These are phyloP conservation scores for Lagopus muta DNA, from an alignment of 2,113 vertebrate species.

Conservation along the genomic window DNA sequence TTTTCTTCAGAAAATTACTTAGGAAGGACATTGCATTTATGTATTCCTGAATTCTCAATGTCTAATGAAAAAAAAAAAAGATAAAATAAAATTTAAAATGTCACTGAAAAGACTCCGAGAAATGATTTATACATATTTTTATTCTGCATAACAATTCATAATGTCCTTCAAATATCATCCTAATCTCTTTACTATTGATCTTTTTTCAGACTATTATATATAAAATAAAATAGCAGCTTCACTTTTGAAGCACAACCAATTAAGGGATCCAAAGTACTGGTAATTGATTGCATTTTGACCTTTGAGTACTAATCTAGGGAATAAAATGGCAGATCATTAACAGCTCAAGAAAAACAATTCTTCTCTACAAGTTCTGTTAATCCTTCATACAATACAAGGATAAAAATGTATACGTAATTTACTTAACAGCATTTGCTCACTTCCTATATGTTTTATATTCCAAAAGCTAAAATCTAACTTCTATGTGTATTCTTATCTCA, in stretches of 20 bases:
- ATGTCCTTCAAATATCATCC: neutral
- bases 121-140: neutral
- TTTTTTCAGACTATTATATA: neutral
- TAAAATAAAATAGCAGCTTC: slow-evolving; percentile 48
- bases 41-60: neutral
- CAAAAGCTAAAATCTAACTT: neutral
- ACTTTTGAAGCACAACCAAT: slow-evolving; percentile 67
- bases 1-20: neutral
- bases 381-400: neutral
- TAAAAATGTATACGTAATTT: slow-evolving; percentile 12
- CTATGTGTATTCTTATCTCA: neutral
- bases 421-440: neutral
- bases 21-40: neutral
- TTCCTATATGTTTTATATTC: neutral
- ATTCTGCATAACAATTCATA: neutral
- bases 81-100: neutral
- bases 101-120: neutral
- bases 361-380: slow-evolving; percentile 17
- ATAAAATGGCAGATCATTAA: slow-evolving; percentile 71
- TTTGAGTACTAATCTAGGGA: slow-evolving; percentile 74
- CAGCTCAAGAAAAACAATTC: slow-evolving; percentile 61
- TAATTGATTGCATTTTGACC: slow-evolving; percentile 76
- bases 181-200: neutral
- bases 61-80: neutral
- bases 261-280: slow-evolving; percentile 64